A percentile compares a stretch with the other conserved stretches of the same genome.
Conservation (phyloP, 2,797 vertebrate species). For the Paratrypauchen microcephalus region DNA sequence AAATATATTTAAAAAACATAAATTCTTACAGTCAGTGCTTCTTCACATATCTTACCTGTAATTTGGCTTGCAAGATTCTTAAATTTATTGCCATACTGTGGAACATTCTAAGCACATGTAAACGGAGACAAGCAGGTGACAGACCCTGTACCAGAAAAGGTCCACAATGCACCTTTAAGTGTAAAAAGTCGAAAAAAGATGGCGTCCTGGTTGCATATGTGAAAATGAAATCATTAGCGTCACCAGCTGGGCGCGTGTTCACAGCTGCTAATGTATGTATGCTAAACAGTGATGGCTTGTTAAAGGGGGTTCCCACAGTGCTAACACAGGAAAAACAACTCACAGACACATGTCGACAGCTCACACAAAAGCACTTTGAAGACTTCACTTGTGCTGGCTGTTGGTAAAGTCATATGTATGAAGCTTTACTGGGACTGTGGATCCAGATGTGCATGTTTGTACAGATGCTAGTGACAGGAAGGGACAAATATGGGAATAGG, state of each 20-base stretch:
- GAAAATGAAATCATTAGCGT: conserved; percentile 38
- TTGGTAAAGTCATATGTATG: neutral
- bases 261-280: conserved; percentile 23
- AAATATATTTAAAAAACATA: no score
- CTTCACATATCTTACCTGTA: no score
- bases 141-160: no score
- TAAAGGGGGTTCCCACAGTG: conserved; percentile 1
- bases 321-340: conserved; percentile 18
- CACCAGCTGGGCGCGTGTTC: conserved; percentile 23
- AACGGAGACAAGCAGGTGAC: no score
- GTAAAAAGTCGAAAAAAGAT: conserved; percentile 1
- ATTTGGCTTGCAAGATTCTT: no score
- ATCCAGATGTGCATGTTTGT: conserved; percentile 1
- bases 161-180: no score
- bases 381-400: neutral
- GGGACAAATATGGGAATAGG: neutral
- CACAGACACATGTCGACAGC: conserved; percentile 8
- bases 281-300: conserved; percentile 8
- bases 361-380: neutral
- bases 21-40: no score
- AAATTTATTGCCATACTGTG: no score
- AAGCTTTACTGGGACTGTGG: neutral
- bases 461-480: neutral
- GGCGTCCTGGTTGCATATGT: conserved; percentile 17
- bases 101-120: no score